phyloP scores from a whole-genome alignment of 2,888 invertebrate genomes.

The Tridacna gigas region DNA sequence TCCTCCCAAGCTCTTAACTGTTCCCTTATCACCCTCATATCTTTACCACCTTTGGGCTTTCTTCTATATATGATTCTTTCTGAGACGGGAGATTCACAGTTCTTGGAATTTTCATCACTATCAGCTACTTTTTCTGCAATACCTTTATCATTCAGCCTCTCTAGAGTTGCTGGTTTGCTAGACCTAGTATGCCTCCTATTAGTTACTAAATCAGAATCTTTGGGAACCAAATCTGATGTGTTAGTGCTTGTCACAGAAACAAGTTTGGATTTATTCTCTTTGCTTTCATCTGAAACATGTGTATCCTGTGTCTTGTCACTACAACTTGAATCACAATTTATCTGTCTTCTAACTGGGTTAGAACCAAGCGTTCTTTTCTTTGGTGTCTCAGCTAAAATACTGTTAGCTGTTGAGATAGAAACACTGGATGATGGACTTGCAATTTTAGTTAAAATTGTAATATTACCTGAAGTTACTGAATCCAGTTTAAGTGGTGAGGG shows the following conservation, averaged over 20 bases:
- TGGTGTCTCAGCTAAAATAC: too few species aligned
- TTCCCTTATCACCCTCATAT: conserved; percentile 15
- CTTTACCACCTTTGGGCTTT: conserved; percentile 15
- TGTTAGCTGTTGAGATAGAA: too few species aligned
- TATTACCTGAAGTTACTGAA: too few species aligned
- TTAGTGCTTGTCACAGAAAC: not conserved
- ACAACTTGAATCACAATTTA: not conserved
- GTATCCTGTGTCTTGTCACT: too few species aligned
- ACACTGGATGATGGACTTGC: too few species aligned
- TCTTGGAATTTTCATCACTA: not conserved
- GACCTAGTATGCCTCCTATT: conserved; percentile 4
- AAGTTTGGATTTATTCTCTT: conserved; percentile 3
- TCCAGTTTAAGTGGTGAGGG: not conserved
- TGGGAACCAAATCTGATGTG: not conserved
- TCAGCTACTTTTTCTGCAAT: not conserved
- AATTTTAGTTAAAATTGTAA: too few species aligned
- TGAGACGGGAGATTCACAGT: not conserved
- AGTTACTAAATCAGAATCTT: not conserved
- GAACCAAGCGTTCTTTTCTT: not conserved
- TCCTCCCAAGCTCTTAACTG: not conserved
- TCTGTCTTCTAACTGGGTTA: not conserved
- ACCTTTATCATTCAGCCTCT: conserved; percentile 15
- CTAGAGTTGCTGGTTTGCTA: conserved; percentile 16
- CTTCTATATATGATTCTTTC: not conserved
- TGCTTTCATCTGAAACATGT: not conserved